phyloP scores from a whole-genome alignment of 2,888 invertebrate species.

The Venustoraphidia nigricollis region DNA sequence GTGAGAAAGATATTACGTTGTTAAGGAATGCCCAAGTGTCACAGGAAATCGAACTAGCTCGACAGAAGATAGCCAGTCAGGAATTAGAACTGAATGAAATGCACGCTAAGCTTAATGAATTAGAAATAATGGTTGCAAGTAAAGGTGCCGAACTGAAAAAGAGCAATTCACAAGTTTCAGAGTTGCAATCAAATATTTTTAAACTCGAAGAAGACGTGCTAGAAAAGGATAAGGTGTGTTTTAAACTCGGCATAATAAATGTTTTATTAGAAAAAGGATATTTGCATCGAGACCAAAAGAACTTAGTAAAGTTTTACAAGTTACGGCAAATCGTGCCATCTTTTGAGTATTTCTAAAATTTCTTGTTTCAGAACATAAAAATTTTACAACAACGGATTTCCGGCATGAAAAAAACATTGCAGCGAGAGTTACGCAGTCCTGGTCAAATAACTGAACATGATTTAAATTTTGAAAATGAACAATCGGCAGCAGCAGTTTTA shows the following conservation, averaged over 20 bases:
- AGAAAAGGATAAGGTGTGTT: constrained; percentile 44
- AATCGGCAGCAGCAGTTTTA: constrained; percentile 43
- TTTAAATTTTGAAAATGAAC: constrained; percentile 37
- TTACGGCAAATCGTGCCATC: background rate
- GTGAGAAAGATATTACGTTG: constrained; percentile 60
- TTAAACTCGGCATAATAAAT: too few species aligned
- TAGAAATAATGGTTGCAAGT: constrained; percentile 30
- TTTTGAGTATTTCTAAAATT: constrained; percentile 1
- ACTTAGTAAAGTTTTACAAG: too few species aligned
- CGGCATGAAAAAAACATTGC: constrained; percentile 84
- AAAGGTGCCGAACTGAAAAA: constrained; percentile 18
- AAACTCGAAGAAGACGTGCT: constrained; percentile 43
- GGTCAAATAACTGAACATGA: constrained; percentile 14
- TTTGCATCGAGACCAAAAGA: too few species aligned
- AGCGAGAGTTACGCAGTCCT: constrained; percentile 56
- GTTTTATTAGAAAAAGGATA: too few species aligned
- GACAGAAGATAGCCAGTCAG: constrained; percentile 55
- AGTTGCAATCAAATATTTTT: constrained; percentile 30
- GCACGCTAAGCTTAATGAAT: constrained; percentile 34
- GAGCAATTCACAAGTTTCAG: constrained; percentile 25
- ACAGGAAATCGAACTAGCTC: constrained; percentile 60
- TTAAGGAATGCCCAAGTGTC: constrained; percentile 70
- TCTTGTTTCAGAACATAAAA: constrained; percentile 57
- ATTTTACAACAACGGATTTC: constrained; percentile 73
- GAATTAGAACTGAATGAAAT: constrained; percentile 46